Percentiles rank a stretch among this genome's conserved stretches.
Conservation (phyloP, 1,140 invertebrate species). For the Myzus persicae region DNA sequence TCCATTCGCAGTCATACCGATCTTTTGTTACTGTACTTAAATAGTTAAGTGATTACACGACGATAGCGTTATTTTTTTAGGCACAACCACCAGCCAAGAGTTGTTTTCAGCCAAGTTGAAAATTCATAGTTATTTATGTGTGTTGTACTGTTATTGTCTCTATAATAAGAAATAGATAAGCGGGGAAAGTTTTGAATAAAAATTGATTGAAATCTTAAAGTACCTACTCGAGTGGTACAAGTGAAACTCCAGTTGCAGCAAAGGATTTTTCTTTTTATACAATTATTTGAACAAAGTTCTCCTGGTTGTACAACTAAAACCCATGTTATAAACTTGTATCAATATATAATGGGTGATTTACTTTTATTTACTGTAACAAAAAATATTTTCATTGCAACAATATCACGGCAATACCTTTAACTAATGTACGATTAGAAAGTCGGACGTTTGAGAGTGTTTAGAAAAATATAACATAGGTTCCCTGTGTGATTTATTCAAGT, state of each 20-base stretch:
- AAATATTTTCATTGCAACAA: background rate
- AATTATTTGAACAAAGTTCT: constrained; percentile 16
- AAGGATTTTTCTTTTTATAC: background rate
- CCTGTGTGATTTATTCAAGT: background rate
- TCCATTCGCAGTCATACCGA: background rate
- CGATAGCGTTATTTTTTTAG: background rate
- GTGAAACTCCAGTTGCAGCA: background rate
- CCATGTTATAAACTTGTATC: background rate
- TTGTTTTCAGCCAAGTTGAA: constrained; percentile 30
- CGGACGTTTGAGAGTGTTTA: background rate
- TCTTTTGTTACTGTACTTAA: background rate
- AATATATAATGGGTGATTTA: background rate
- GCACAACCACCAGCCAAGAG: constrained; percentile 17
- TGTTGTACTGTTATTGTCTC: background rate
- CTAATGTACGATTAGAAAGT: background rate
- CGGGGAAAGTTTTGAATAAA: constrained; percentile 37
- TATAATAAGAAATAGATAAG: constrained; percentile 39
- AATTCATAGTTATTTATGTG: constrained; percentile 22
- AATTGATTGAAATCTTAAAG: constrained; percentile 41
- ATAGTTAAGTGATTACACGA: background rate
- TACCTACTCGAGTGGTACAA: background rate
- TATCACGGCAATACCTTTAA: background rate
- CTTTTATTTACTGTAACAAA: background rate
- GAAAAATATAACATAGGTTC: too few species aligned
- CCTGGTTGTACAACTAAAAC: background rate